These are phyloP conservation scores for Harpalus rubripes DNA, from an alignment of 2,888 invertebrate genomes.

Conservation along the genomic window DNA sequence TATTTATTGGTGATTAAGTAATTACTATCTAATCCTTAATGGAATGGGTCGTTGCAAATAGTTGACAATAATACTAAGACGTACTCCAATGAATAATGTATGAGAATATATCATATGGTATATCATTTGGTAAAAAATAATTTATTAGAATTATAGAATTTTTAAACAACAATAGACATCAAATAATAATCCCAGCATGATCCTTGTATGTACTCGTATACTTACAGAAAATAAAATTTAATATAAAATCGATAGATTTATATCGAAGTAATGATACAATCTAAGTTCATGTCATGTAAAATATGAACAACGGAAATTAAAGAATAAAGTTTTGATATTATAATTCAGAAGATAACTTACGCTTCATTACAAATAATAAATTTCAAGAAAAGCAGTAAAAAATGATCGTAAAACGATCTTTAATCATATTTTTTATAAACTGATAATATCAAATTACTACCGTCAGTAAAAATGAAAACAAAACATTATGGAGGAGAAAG, in stretches of 20 bases:
- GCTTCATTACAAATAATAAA: slow-evolving; percentile 38
- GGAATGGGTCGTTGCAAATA: slow-evolving; percentile 1
- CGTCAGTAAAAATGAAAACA: neutral
- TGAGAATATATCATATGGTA: no score
- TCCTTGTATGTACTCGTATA: no score
- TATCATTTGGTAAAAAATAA: no score
- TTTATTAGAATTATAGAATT: no score
- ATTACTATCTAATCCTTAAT: slow-evolving; percentile 32
- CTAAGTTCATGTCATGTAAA: neutral
- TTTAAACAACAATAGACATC: no score
- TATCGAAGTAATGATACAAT: slow-evolving; percentile 11
- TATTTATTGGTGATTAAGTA: slow-evolving; percentile 58
- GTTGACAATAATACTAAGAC: neutral
- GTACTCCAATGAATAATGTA: neutral
- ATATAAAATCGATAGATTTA: slow-evolving; percentile 22
- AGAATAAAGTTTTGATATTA: slow-evolving; percentile 25
- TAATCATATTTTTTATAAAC: neutral
- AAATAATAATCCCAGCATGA: no score
- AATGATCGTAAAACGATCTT: slow-evolving; percentile 7
- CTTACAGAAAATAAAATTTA: no score
- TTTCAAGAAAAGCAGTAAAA: slow-evolving; percentile 20
- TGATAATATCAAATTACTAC: neutral
- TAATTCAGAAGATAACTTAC: neutral
- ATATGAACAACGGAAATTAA: slow-evolving; percentile 30
- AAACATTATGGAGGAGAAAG: neutral